phyloP scores from a whole-genome alignment of 1,140 invertebrate species.

The Leptopilina clavipes region DNA sequence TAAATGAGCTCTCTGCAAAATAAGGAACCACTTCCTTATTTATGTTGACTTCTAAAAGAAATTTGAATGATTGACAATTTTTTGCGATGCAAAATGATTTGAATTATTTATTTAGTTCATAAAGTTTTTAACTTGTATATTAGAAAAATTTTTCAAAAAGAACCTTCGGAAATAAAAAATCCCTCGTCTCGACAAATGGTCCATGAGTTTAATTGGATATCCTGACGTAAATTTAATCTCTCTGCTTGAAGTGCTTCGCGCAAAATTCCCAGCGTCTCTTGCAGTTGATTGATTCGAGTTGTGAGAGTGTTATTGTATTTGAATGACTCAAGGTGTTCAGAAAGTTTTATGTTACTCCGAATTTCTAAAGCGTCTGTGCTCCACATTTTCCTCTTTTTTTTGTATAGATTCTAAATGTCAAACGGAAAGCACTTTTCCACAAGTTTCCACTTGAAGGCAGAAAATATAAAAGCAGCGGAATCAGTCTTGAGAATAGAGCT shows the following conservation, averaged over 20 bases:
- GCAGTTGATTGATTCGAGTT: conserved; percentile 35
- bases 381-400: conserved; percentile 35
- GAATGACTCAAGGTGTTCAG: conserved; percentile 14
- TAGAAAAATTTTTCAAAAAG: neutral
- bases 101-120: no score
- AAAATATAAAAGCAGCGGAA: conserved; percentile 1
- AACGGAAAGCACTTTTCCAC: conserved; percentile 13
- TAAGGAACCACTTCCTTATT: no score
- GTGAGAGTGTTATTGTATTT: conserved; percentile 36
- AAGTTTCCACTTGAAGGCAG: conserved; percentile 20
- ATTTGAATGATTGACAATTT: neutral
- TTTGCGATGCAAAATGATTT: no score
- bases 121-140: no score
- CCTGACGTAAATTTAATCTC: conserved; percentile 43
- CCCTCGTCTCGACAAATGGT: neutral
- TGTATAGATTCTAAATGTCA: conserved; percentile 14
- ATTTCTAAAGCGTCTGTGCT: conserved; percentile 16
- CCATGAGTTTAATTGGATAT: conserved; percentile 39
- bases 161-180: neutral
- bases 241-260: conserved; percentile 39
- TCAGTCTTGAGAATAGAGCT: neutral
- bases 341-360: conserved; percentile 42
- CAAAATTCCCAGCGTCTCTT: conserved; percentile 29
- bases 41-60: neutral
- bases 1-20: no score